Percentiles rank a stretch among this genome's conserved stretches.
These are phyloP conservation scores for Dromas ardeola DNA, from an alignment of 2,113 vertebrate genomes.

Conservation along the genomic window DNA sequence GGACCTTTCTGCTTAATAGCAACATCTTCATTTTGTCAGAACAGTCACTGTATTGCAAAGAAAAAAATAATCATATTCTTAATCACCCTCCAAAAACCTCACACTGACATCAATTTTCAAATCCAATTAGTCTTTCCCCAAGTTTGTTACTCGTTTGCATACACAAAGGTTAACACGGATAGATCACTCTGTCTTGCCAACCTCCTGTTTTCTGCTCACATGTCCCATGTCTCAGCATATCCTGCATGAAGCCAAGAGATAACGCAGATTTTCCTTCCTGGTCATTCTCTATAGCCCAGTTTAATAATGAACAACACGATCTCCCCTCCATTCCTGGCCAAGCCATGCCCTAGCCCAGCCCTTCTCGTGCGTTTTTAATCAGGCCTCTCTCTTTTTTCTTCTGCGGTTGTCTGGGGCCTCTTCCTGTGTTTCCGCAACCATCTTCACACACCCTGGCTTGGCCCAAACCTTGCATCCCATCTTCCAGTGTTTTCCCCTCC, in stretches of 20 bases:
- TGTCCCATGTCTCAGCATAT: background rate
- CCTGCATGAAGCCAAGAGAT: background rate
- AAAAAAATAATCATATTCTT: background rate
- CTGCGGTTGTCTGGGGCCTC: background rate
- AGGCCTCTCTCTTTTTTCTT: background rate
- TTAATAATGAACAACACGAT: background rate
- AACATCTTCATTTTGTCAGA: background rate
- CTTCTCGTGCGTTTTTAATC: rapidly evolving
- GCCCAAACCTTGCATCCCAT: background rate
- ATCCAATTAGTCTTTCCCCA: background rate
- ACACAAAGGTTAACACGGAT: background rate
- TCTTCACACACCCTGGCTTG: background rate
- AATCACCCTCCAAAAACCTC: background rate
- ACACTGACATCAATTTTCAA: background rate
- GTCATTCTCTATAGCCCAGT: background rate
- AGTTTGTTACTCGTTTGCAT: background rate
- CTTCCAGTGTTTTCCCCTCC: background rate
- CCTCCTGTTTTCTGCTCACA: background rate
- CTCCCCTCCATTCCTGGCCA: background rate
- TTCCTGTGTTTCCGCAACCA: background rate
- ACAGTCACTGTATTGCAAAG: background rate
- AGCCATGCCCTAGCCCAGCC: background rate
- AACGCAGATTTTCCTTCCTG: background rate
- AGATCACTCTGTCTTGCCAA: background rate
- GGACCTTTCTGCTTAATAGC: background rate